Evolutionary conservation across 2,113 vertebrate species (phyloP).

Genomic region (Lepisosteus oculatus): DNA sequence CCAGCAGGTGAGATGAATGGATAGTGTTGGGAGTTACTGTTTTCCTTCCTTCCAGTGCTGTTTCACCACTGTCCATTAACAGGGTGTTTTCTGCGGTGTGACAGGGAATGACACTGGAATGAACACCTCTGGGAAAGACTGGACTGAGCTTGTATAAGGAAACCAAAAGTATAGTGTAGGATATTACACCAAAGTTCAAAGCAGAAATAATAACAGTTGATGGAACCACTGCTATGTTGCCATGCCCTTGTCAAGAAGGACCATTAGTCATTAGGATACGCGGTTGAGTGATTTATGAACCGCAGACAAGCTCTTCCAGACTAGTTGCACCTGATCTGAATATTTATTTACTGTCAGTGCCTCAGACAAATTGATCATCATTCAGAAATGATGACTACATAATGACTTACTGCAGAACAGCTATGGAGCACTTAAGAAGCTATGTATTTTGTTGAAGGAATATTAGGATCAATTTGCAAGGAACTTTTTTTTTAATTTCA

Average conservation of each 20-base stretch:
- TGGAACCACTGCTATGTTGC: not conserved
- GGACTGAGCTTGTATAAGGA: not conserved
- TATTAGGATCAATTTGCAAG: not conserved
- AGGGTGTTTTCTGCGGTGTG: not conserved
- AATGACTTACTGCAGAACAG: not conserved
- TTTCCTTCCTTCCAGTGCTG: too few relatives aligned
- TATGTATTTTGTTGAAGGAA: not conserved
- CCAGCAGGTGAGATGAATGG: too few relatives aligned
- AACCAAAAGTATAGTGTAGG: slow-evolving; percentile 4
- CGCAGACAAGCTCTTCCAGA: not conserved
- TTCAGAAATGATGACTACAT: slow-evolving; percentile 3
- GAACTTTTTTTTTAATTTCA: not conserved
- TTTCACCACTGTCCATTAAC: not conserved
- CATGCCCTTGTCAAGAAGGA: not conserved
- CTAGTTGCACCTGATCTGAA: not conserved
- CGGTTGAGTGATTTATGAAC: slow-evolving; percentile 12
- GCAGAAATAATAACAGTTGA: not conserved
- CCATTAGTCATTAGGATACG: not conserved
- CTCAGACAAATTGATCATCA: not conserved
- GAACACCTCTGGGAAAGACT: not conserved
- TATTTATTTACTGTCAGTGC: not conserved
- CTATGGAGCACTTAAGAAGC: not conserved
- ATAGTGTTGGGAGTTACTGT: too few relatives aligned
- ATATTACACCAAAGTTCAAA: not conserved
- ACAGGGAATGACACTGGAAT: not conserved